phyloP scores from a whole-genome alignment of 2,888 invertebrate species.

The Diogma glabrata region DNA sequence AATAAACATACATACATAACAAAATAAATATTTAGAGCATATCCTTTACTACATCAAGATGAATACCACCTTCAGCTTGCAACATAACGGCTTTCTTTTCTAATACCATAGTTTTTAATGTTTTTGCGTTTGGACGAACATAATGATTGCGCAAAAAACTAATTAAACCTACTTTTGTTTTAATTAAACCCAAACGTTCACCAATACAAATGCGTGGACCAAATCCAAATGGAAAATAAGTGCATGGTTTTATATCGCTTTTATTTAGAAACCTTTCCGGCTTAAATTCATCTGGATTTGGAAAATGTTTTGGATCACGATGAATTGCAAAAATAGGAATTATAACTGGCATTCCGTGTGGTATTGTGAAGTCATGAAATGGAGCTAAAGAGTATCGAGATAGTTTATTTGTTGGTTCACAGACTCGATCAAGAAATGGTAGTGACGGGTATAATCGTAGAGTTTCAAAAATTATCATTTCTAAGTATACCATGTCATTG shows the following conservation, averaged over 20 bases:
- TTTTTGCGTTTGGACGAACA: slow-evolving; percentile 26
- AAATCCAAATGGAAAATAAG: slow-evolving; percentile 35
- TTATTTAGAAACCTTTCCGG: slow-evolving; percentile 34
- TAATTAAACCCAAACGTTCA: slow-evolving; percentile 32
- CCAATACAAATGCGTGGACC: slow-evolving; percentile 35
- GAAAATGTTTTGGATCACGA: slow-evolving; percentile 31
- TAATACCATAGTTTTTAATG: slow-evolving; percentile 26
- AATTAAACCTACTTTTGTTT: slow-evolving; percentile 33
- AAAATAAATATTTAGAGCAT: too few species aligned
- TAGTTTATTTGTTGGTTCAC: slow-evolving; percentile 23
- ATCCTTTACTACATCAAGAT: slow-evolving; percentile 27
- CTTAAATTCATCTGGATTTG: slow-evolving; percentile 30
- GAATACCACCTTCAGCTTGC: slow-evolving; percentile 31
- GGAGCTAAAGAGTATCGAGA: slow-evolving; percentile 24
- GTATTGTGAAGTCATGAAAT: slow-evolving; percentile 24
- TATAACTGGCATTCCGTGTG: slow-evolving; percentile 30
- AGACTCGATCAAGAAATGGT: slow-evolving; percentile 33
- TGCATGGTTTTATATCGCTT: slow-evolving; percentile 29
- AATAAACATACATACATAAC: too few species aligned
- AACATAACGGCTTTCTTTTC: slow-evolving; percentile 30
- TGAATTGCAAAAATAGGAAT: slow-evolving; percentile 32
- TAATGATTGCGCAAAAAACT: slow-evolving; percentile 31
- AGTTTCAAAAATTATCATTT: slow-evolving; percentile 33
- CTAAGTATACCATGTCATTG: slow-evolving; percentile 35
- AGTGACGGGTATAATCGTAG: slow-evolving; percentile 33